phyloP scores from a whole-genome alignment of 2,797 vertebrate genomes.

The Heliangelus exortis region DNA sequence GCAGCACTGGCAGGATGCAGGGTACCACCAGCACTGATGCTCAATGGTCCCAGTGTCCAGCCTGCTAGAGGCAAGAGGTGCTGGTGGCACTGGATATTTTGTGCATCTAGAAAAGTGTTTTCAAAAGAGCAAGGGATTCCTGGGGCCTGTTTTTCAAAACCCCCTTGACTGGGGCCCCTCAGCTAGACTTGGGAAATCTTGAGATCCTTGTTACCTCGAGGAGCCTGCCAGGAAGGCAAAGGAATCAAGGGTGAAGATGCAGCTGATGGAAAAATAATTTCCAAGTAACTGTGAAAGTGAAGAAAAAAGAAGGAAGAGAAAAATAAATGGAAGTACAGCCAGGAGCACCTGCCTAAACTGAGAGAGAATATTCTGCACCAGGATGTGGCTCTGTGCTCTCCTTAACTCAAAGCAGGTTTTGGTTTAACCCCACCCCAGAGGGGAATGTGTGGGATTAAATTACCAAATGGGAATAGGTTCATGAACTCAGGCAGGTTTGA shows the following conservation, averaged over 20 bases:
- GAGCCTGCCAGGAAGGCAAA: neutral
- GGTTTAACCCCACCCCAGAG: neutral
- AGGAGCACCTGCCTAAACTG: neutral
- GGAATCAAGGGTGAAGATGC: neutral
- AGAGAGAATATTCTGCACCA: neutral
- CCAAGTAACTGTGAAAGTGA: neutral
- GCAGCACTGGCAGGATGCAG: neutral
- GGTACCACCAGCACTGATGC: neutral
- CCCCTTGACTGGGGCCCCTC: neutral
- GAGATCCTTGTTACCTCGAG: neutral
- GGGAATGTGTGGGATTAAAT: conserved; percentile 15
- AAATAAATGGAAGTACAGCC: neutral
- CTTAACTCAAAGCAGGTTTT: neutral
- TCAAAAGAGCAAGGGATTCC: neutral
- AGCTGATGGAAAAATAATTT: neutral
- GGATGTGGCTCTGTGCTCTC: neutral
- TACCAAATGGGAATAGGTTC: conserved; percentile 20
- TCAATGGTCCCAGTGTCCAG: neutral
- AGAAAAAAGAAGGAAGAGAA: neutral
- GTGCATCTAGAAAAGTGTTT: neutral
- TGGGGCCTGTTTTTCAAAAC: neutral
- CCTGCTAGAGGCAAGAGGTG: neutral
- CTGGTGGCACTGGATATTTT: neutral
- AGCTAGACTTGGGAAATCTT: neutral
- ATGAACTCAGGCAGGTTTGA: conserved; percentile 50